These are phyloP conservation scores for Peromyscus aztecus DNA, from an alignment of 2,797 vertebrate genomes.

Conservation along the genomic window DNA sequence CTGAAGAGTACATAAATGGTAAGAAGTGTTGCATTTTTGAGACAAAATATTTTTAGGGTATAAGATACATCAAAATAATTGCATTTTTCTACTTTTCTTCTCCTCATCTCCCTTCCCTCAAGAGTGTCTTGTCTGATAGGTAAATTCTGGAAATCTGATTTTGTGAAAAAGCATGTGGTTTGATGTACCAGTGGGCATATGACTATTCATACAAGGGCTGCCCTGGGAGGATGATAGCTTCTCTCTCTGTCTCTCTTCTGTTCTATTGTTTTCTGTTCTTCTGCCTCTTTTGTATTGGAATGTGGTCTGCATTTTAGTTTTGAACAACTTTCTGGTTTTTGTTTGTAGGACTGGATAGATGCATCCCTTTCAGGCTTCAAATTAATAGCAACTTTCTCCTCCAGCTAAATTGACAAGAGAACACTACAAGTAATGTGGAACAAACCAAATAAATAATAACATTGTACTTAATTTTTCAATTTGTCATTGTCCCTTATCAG, in stretches of 20 bases:
- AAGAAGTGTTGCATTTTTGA: neutral
- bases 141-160: neutral
- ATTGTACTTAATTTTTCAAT: neutral
- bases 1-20: neutral
- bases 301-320: neutral
- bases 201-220: fast-evolving
- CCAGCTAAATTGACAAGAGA: neutral
- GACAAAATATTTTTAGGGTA: neutral
- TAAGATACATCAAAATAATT: neutral
- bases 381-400: neutral
- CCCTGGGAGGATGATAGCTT: neutral
- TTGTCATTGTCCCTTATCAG: neutral
- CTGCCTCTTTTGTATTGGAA: neutral
- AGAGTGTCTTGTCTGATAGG: neutral
- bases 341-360: fast-evolving
- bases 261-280: neutral
- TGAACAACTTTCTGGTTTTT: neutral
- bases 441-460: neutral
- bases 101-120: neutral
- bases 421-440: neutral
- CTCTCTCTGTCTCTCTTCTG: neutral
- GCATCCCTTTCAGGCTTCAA: no score
- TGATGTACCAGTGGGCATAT: no score
- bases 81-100: no score
- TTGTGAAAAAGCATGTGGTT: neutral